These are phyloP conservation scores for Scaptomyza hsui DNA, from an alignment of 1,140 invertebrate species.

Conservation along the genomic window DNA sequence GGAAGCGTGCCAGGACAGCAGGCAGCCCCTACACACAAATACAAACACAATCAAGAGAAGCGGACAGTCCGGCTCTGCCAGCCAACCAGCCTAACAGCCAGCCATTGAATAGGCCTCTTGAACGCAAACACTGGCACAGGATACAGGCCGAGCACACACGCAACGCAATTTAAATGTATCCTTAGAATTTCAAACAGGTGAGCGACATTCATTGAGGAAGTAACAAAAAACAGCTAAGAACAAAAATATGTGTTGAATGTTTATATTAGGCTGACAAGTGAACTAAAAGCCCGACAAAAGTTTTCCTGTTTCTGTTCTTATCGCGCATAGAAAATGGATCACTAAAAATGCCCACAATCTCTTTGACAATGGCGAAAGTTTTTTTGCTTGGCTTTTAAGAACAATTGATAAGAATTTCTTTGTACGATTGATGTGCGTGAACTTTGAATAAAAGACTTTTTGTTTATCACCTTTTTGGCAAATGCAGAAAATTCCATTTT, in stretches of 20 bases:
- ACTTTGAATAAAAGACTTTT: too few species aligned
- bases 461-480: too few species aligned
- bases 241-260: conserved; percentile 9
- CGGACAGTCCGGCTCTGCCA: conserved; percentile 56
- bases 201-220: conserved; percentile 59
- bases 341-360: background rate
- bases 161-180: conserved; percentile 77
- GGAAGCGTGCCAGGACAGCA: conserved; percentile 58
- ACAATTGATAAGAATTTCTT: background rate
- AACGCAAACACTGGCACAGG: conserved; percentile 57
- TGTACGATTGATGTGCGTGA: background rate
- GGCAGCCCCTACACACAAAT: background rate
- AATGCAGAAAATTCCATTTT: too few species aligned
- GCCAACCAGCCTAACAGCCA: conserved; percentile 49
- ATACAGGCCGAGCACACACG: conserved; percentile 53
- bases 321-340: background rate
- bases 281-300: conserved; percentile 14
- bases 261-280: conserved; percentile 18
- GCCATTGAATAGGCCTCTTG: conserved; percentile 67
- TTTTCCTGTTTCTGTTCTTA: conserved; percentile 3
- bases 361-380: background rate
- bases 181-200: conserved; percentile 82
- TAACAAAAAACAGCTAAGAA: conserved; percentile 22
- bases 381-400: background rate
- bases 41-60: conserved; percentile 20